A percentile compares a stretch with the other conserved stretches of the same genome.
Conservation (phyloP, 2,113 vertebrate genomes). For the Melanotaenia duboulayi region DNA sequence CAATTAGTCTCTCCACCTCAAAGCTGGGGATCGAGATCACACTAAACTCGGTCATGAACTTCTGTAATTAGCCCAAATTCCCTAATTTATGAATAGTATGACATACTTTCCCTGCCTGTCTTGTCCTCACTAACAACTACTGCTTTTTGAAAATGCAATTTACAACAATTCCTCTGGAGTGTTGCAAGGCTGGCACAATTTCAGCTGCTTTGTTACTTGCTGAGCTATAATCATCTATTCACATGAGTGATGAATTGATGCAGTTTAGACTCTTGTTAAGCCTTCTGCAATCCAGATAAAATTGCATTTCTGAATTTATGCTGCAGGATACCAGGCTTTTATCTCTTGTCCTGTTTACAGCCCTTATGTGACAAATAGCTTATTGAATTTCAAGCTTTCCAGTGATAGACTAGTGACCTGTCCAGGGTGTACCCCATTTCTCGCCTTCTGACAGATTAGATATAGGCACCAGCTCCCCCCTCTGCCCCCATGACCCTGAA, state of each 20-base stretch:
- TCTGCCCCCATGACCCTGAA: not conserved
- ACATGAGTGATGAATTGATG: constrained; percentile 12
- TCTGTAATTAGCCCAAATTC: constrained; percentile 52
- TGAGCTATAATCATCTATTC: constrained; percentile 28
- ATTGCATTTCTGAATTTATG: constrained; percentile 12
- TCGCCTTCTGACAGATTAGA: not conserved
- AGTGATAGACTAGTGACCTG: not conserved
- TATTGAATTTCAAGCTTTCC: not conserved
- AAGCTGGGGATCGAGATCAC: constrained; percentile 45
- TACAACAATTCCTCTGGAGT: not conserved
- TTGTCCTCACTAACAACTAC: constrained; percentile 27
- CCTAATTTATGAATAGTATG: constrained; percentile 45
- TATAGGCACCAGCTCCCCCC: no score
- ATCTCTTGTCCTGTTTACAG: not conserved
- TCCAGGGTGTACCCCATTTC: not conserved
- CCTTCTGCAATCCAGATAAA: not conserved
- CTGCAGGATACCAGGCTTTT: not conserved
- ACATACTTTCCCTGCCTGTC: constrained; percentile 30
- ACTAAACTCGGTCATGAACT: constrained; percentile 65
- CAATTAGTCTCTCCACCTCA: constrained; percentile 70
- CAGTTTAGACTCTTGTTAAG: constrained; percentile 20
- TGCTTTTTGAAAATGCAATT: constrained; percentile 43
- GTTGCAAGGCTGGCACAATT: constrained; percentile 6
- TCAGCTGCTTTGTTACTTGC: constrained; percentile 19
- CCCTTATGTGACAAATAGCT: not conserved